Conservation (phyloP, 2,888 invertebrate genomes). For the Drosophila neotestacea region DNA sequence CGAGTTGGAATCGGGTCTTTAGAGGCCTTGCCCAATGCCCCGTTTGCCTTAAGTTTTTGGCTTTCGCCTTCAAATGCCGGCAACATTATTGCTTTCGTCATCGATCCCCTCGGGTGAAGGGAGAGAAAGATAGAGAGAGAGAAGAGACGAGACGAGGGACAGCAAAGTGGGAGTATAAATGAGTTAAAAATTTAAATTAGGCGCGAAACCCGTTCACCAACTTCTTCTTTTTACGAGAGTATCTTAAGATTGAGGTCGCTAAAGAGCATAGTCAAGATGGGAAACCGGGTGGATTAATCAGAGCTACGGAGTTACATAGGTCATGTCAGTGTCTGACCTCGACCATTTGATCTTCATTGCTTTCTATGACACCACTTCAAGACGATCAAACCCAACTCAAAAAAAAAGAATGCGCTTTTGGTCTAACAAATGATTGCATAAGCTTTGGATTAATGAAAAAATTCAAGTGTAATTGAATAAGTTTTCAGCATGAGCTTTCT, state of each 20-base stretch:
- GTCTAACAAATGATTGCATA: not conserved
- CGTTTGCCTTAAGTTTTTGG: conserved; percentile 21
- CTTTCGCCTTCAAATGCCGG: conserved; percentile 53
- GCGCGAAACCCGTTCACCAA: conserved; percentile 49
- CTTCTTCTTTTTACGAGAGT: not conserved
- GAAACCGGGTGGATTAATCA: conserved; percentile 16
- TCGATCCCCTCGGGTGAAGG: conserved; percentile 32
- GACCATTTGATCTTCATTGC: conserved; percentile 18
- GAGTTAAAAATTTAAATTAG: conserved; percentile 54
- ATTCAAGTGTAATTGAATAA: not conserved
- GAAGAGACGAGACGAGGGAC: not conserved
- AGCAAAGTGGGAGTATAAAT: conserved; percentile 33
- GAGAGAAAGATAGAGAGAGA: not conserved
- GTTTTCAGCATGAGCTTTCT: no score
- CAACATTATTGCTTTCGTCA: conserved; percentile 65
- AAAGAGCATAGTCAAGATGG: conserved; percentile 9
- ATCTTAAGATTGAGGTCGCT: conserved; percentile 14
- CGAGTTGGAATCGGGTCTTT: conserved; percentile 9
- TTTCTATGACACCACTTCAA: conserved; percentile 38
- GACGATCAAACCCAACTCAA: not conserved
- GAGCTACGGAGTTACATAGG: conserved; percentile 36
- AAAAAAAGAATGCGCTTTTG: no score
- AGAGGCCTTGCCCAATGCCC: conserved; percentile 59
- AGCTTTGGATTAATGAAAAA: not conserved
- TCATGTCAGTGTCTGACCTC: conserved; percentile 48